Conservation (phyloP, 2,888 invertebrate species). For the Nymphalis urticae region DNA sequence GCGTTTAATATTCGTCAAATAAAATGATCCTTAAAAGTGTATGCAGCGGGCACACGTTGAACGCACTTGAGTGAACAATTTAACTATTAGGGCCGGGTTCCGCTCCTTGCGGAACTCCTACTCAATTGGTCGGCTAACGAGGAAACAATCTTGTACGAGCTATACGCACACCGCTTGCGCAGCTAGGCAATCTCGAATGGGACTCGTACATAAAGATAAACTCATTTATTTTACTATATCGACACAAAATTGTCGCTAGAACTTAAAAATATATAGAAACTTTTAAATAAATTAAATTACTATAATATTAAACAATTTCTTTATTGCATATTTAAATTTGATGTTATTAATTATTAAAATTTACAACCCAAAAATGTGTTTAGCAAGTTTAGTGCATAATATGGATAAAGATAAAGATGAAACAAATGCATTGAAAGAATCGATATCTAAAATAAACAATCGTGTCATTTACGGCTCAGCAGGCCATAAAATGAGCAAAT, state of each 20-base stretch:
- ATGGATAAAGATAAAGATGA: no score
- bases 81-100: constrained; percentile 63
- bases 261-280: not conserved
- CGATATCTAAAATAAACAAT: constrained; percentile 17
- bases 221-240: constrained; percentile 8
- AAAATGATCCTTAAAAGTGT: constrained; percentile 32
- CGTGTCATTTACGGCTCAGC: constrained; percentile 14
- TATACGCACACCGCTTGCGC: constrained; percentile 61
- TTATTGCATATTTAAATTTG: no score
- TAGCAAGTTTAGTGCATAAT: no score
- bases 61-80: constrained; percentile 64
- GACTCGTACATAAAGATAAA: constrained; percentile 43
- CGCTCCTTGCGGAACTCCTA: constrained; percentile 72
- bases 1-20: constrained; percentile 7
- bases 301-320: no score
- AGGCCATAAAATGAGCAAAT: constrained; percentile 9
- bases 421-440: constrained; percentile 2
- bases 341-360: no score
- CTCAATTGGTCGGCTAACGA: constrained; percentile 76
- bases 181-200: constrained; percentile 70
- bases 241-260: not conserved
- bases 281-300: not conserved
- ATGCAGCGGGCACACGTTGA: constrained; percentile 38
- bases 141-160: constrained; percentile 82
- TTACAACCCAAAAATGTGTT: not conserved